Evolutionary conservation across 2,113 vertebrate species (phyloP).

Genomic region (Dissostichus mawsoni): DNA sequence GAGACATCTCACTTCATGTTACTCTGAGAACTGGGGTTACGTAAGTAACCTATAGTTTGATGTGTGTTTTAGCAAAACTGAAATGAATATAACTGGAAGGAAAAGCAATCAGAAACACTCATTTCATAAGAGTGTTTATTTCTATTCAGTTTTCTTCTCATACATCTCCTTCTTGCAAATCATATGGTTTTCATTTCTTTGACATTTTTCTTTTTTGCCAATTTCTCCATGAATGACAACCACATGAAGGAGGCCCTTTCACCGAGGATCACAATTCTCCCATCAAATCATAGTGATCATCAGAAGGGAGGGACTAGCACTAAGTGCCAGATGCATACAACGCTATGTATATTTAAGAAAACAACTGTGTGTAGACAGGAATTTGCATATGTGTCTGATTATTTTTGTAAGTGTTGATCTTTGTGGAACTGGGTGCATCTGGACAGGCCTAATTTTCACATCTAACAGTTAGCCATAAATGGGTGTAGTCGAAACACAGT

Average conservation of each 20-base stretch:
- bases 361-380: neutral
- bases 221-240: slow-evolving; percentile 22
- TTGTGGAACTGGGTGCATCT: neutral
- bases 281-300: slow-evolving; percentile 49
- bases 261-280: slow-evolving; percentile 8
- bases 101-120: slow-evolving; percentile 46
- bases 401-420: neutral
- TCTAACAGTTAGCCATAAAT: neutral
- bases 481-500: neutral
- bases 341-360: neutral
- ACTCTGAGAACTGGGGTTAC: no score
- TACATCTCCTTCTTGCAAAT: slow-evolving; percentile 24
- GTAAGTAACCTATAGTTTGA: no score
- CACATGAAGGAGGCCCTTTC: slow-evolving; percentile 20
- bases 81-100: slow-evolving; percentile 40
- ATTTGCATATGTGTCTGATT: neutral
- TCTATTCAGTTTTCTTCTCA: slow-evolving; percentile 30
- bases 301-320: slow-evolving; percentile 8
- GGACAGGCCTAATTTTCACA: neutral
- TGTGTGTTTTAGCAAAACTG: slow-evolving; percentile 29
- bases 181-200: slow-evolving; percentile 28
- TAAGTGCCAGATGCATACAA: neutral
- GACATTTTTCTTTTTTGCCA: slow-evolving; percentile 10
- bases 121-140: slow-evolving; percentile 33
- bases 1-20: no score